Percentiles rank a stretch among this genome's conserved stretches.
Conservation (phyloP, 2,113 vertebrate species). For the Protobothrops mucrosquamatus region DNA sequence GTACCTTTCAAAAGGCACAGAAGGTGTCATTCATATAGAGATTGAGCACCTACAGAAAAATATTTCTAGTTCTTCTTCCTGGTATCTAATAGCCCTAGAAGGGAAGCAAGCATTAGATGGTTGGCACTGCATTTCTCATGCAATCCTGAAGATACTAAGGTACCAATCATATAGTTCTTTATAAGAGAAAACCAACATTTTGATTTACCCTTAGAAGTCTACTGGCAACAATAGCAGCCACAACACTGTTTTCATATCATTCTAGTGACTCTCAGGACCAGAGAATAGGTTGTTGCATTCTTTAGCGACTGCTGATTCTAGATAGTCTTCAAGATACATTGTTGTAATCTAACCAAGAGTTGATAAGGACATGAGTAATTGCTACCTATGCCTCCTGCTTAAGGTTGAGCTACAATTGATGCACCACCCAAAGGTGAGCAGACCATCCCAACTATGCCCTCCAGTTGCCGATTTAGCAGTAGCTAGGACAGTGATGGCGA, state of each 20-base stretch:
- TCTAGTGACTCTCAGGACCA: neutral
- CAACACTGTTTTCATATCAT: neutral
- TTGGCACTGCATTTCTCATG: neutral
- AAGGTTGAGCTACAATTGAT: neutral
- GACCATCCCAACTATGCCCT: neutral
- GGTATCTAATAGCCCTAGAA: neutral
- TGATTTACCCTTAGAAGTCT: neutral
- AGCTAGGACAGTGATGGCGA: too few species aligned
- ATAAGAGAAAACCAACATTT: neutral
- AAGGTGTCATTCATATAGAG: neutral
- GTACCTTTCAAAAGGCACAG: neutral
- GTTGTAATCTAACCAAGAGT: neutral
- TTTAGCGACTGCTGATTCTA: neutral
- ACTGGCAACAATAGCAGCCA: neutral
- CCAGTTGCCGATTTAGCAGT: neutral
- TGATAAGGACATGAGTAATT: neutral
- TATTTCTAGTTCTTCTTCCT: neutral
- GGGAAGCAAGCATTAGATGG: neutral
- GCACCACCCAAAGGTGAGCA: neutral
- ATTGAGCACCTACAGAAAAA: neutral
- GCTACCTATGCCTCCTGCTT: neutral
- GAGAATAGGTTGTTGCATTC: neutral
- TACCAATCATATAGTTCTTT: neutral
- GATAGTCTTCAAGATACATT: neutral
- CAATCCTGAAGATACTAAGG: neutral